Base-by-base conservation (phyloP, 2,888 invertebrate species). In the Mystacides longicornis region DNA sequence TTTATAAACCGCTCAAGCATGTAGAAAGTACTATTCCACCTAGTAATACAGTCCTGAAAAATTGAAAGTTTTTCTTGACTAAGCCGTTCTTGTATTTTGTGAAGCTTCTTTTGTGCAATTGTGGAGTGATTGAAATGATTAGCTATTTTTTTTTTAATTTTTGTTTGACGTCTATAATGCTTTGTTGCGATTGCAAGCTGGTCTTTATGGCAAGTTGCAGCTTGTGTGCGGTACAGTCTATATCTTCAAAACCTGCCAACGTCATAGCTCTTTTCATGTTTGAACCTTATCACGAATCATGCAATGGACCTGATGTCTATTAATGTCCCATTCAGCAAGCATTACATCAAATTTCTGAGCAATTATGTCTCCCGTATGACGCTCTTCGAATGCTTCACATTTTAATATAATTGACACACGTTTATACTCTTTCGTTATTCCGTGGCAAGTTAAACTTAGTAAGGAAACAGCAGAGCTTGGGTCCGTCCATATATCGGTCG, bases 241-340 rank as follows among this genome's bases (percentile, higher is more conserved):
- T 23, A 16, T 48, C 48, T 14, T 22, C 14, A 7, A 48, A 23
- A n/a, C 2, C 48, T 3, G 48, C 48, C 16, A 48, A 23, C 3
- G 7, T 9, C 48, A 48, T 23, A 11, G 48, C 48, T 9, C 48
- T 11, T 23, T 23, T 23, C 48, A 48, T 48, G 23, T 48, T 48
- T 4, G 48, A 48, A 2, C 48, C 48, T 14, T 14, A 23, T 48
- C 48, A 2, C 48, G 19, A 5, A 23, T 23, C 5, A 48, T 2
- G 23, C 48, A 48, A n/a, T 48, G 48, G 2, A 48, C 23, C 23
- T 48, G 22, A 3, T 48, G n/a, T 7, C 14, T 23, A 3, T 3
- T 23, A 14, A 48, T 48, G n/a, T 48, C 14, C 48, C 48, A 48
- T 22, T 48, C 48, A 19, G 4, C 3, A 3, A 45, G 20, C 45